Conservation (phyloP, 2,113 vertebrate species). For the Clarias magur region DNA sequence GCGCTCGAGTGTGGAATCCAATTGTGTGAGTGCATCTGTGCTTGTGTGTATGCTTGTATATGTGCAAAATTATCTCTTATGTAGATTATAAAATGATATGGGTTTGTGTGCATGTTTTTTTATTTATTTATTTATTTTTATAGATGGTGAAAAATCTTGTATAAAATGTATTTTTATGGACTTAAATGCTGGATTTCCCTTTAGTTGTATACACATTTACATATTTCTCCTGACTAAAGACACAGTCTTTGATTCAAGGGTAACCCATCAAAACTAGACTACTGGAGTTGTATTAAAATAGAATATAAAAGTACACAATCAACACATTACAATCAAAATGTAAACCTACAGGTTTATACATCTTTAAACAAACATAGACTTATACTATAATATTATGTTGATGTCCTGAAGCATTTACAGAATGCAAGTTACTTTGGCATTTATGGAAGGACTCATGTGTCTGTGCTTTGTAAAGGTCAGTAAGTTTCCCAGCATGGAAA, state of each 20-base stretch:
- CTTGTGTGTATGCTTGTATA: not conserved
- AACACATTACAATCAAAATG: not conserved
- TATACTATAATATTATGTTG: no score
- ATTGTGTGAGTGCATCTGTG: constrained; percentile 4
- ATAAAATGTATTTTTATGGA: not conserved
- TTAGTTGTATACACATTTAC: not conserved
- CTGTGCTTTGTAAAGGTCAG: not conserved
- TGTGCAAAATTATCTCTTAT: not conserved
- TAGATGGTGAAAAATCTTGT: not conserved
- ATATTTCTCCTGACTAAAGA: not conserved
- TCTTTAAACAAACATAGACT: no score
- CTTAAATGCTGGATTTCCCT: not conserved
- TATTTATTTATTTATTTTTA: not conserved
- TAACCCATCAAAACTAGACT: not conserved
- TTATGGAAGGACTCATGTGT: not conserved
- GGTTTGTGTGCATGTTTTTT: not conserved
- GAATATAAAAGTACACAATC: not conserved
- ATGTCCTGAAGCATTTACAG: not conserved
- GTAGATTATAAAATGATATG: not conserved
- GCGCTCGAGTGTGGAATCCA: constrained; percentile 25
- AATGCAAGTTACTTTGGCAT: not conserved
- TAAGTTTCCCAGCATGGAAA: not conserved
- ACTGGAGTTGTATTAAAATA: not conserved
- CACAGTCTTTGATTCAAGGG: not conserved
- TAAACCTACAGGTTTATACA: no score